Base-by-base conservation (phyloP, 2,113 vertebrate species). In the Chaetodon trifascialis region DNA sequence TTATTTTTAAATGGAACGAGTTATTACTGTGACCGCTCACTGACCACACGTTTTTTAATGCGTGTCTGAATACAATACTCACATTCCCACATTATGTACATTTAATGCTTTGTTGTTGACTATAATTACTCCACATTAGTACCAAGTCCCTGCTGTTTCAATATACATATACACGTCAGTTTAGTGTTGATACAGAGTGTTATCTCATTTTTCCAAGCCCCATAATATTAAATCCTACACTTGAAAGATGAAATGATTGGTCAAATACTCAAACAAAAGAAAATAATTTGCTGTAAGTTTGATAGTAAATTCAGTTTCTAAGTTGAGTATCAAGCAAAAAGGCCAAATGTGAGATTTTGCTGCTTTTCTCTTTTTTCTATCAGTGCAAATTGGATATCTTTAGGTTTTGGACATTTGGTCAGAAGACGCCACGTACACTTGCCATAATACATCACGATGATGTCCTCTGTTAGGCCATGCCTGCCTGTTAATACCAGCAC, bases 1-100 rank as follows among this genome's bases (percentile, higher is more conserved):
- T 56, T 62, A 67, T 56, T 25, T 49, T 74, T 58, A 55, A 79
- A 75, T 38, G 14, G 44, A 74, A 64, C 56, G 63, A 63, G 51
- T 55, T 44, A 14, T 51, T 49, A 25, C 15, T 46, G 7, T 51
- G 47, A 17, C 42, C 16, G 23, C 4, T 9, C 46, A 56, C 40
- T 55, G 38, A 30, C 38, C 16, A 30, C 56, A 47, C 30, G 30
- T 34, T 66, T 73, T 79, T 30, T 65, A 23, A 59, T 7, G 58
- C 44, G 11, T 11, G 0, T 59, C 60, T 25, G 30, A 34, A 49
- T 44, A 19, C 12, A 52, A 30, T 62, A 36, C 30, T 74, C 54
- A 25, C 11, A 12, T 65, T 72, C 44, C 36, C 58, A 14, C 46
- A 44, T 30, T 3, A 30, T 62, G 23, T 15, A 11, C 54, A 30